phyloP scores from a whole-genome alignment of 2,113 vertebrate species.

The Propithecus coquereli region DNA sequence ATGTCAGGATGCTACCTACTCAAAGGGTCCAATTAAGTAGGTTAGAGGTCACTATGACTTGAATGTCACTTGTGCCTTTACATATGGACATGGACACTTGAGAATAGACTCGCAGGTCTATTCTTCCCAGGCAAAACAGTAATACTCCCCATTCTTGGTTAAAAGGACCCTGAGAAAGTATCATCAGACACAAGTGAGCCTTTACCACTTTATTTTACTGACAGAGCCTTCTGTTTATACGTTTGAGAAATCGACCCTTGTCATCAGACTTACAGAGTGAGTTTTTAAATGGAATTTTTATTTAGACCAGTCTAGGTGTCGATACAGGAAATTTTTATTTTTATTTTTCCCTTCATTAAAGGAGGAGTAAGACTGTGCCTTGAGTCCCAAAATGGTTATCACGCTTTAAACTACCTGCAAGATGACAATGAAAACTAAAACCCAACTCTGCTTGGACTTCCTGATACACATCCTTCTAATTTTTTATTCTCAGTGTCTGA shows the following conservation, averaged over 20 bases:
- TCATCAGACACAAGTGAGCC: neutral
- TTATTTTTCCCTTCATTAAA: neutral
- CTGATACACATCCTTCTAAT: constrained; percentile 55
- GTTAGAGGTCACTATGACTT: neutral
- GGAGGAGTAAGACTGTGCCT: neutral
- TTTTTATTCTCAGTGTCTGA: constrained; percentile 31
- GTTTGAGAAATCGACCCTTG: neutral
- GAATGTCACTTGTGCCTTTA: neutral
- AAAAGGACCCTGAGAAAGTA: neutral
- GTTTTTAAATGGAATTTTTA: neutral
- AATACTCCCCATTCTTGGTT: neutral
- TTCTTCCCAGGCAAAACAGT: neutral
- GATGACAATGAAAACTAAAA: neutral
- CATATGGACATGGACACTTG: neutral
- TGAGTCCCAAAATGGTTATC: neutral
- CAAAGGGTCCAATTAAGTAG: neutral
- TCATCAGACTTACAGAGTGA: neutral
- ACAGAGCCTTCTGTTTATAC: neutral
- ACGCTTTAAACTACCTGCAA: neutral
- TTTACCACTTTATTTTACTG: neutral
- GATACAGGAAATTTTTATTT: neutral
- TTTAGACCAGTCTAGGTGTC: neutral
- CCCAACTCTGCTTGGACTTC: constrained; percentile 12
- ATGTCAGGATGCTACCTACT: neutral
- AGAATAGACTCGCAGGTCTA: neutral